These are phyloP conservation scores for Psettodes erumei DNA, from an alignment of 2,113 vertebrate species.

Conservation along the genomic window DNA sequence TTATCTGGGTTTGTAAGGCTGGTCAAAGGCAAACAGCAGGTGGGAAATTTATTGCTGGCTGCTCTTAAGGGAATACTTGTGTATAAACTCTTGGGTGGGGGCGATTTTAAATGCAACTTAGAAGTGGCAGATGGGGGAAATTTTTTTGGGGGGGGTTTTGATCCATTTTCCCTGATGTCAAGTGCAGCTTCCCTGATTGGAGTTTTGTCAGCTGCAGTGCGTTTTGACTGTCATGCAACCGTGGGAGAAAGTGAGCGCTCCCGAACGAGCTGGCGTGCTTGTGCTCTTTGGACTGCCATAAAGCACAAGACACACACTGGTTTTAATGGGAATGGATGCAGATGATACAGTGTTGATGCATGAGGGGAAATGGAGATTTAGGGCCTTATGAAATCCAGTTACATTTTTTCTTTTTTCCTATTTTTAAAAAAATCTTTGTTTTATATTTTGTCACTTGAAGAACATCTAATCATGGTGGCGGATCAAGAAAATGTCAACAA, in stretches of 20 bases:
- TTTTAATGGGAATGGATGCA: background rate
- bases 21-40: slow-evolving; percentile 35
- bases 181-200: slow-evolving; percentile 44
- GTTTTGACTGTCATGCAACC: slow-evolving; percentile 35
- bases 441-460: too few species aligned
- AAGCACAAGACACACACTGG: background rate
- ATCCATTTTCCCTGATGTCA: slow-evolving; percentile 32
- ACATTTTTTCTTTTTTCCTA: too few species aligned
- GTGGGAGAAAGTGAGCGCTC: slow-evolving; percentile 44
- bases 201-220: slow-evolving; percentile 37
- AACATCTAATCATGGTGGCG: too few species aligned
- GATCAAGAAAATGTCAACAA: too few species aligned
- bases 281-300: slow-evolving; percentile 9
- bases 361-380: background rate
- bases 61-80: slow-evolving; percentile 30
- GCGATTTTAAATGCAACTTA: slow-evolving; percentile 42
- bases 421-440: too few species aligned
- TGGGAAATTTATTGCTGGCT: slow-evolving; percentile 39
- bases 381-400: background rate
- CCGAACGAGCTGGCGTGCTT: slow-evolving; percentile 30
- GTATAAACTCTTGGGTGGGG: background rate
- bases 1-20: slow-evolving; percentile 31
- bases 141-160: slow-evolving; percentile 38
- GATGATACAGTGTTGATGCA: background rate
- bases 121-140: slow-evolving; percentile 51